phyloP scores from a whole-genome alignment of 2,113 vertebrate species.

The Gymnobelideus leadbeateri region DNA sequence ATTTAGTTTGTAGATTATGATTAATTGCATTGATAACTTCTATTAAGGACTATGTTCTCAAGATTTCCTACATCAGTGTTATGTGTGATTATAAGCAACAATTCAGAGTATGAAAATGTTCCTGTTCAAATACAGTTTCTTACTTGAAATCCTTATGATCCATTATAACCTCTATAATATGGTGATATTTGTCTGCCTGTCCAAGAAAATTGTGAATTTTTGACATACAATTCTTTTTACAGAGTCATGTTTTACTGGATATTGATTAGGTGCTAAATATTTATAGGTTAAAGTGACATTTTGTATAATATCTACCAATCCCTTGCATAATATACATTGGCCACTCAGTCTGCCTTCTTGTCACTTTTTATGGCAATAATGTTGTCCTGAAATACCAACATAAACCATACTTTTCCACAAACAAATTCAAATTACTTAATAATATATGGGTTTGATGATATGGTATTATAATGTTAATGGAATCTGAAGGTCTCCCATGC shows the following conservation, averaged over 20 bases:
- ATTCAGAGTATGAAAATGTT: not conserved
- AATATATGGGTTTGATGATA: not conserved
- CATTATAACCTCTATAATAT: not conserved
- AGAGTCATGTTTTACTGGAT: not conserved
- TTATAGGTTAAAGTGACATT: not conserved
- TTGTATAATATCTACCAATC: not conserved
- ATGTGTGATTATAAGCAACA: not conserved
- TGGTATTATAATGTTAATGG: no score
- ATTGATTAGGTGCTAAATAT: not conserved
- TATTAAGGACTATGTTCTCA: no score
- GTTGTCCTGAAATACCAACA: not conserved
- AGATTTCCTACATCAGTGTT: no score
- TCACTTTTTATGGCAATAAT: not conserved
- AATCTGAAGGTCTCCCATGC: no score
- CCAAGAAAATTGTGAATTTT: not conserved
- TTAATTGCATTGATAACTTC: no score
- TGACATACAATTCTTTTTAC: not conserved
- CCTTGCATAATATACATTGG: not conserved
- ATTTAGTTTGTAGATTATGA: no score
- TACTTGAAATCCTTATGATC: not conserved
- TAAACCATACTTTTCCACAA: not conserved
- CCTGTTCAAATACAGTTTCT: not conserved
- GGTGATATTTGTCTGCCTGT: not conserved
- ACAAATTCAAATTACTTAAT: not conserved
- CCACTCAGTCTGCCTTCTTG: not conserved